Conservation (phyloP, 2,113 vertebrate species). For the Gobiocypris rarus region DNA sequence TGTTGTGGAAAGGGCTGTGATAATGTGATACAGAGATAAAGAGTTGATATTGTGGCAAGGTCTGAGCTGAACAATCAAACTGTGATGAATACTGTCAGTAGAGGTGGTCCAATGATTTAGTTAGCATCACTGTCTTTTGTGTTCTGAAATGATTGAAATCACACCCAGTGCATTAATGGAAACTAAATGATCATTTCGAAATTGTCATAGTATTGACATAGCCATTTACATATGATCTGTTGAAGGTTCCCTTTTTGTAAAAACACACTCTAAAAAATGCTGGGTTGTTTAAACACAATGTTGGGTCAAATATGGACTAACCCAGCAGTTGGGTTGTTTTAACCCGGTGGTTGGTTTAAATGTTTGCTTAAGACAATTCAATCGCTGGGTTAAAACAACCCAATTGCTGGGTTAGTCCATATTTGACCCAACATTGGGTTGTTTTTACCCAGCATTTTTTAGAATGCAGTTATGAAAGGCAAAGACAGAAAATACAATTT, state of each 20-base stretch:
- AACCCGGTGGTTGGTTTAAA: too few relatives aligned
- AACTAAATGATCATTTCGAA: not conserved
- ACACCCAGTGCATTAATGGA: not conserved
- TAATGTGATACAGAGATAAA: not conserved
- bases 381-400: too few relatives aligned
- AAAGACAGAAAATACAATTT: not conserved
- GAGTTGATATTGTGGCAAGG: not conserved
- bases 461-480: not conserved
- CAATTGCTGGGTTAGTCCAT: too few relatives aligned
- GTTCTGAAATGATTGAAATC: not conserved
- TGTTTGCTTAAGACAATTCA: too few relatives aligned
- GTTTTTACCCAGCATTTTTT: too few relatives aligned
- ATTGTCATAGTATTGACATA: not conserved
- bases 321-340: too few relatives aligned
- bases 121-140: not conserved
- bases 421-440: too few relatives aligned
- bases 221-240: too few relatives aligned
- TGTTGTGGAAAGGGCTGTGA: not conserved
- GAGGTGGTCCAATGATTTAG: not conserved
- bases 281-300: too few relatives aligned
- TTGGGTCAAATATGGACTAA: too few relatives aligned
- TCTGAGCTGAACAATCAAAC: slow-evolving; percentile 3
- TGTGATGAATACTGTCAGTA: not conserved
- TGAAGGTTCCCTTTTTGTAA: not conserved
- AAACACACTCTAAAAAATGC: too few relatives aligned